Evolutionary conservation across 1,140 invertebrate genomes (phyloP), one percentile per base, ranked within the genome.

Genomic region (Acromyrmex heyeri): DNA sequence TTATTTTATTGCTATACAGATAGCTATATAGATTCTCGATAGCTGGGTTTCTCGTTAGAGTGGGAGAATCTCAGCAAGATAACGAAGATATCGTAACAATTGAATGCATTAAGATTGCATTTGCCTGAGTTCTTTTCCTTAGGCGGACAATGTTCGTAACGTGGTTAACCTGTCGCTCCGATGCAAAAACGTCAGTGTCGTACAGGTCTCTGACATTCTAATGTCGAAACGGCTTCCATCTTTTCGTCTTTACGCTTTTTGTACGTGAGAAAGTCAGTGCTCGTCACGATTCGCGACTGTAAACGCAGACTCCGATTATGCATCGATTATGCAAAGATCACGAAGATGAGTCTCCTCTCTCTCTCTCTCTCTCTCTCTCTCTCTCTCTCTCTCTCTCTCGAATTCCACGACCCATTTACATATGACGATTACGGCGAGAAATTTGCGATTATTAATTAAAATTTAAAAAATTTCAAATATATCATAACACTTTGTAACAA

Each of bases 261-360:
- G 59, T n/a, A 75, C 86, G 79, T 75, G 59, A 73, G 78, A 87
- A 73, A 75, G 78, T 69, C 59, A 70, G 34, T 75, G 64, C 27
- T 59, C 70, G 64, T 87, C 81, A 81, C 75, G 87, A 81, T 48
- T 72, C 61, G 75, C 24, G 57, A 81, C 50, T 61, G 85, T 86
- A 86, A 88, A 78, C 44, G 67, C 38, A 73, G 61, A 81, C 53
- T 16, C 38, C 67, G 27, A 85, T 69, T 53, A 50, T 79, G 34
- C 75, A 30, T 64, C 67, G 75, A 73, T 88, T 86, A 72, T 67
- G 87, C 83, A 88, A 88, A 57, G 67, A 73, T 65, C 83, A 83
- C 44, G 79, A 83, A 65, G 61, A 85, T 44, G 57, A 75, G 44
- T 44, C 48, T 44, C 2, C 24, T 16, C n/a, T 70, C 30, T 64